Evolutionary conservation across 2,888 invertebrate species (phyloP).

Genomic region (Tipula lateralis): DNA sequence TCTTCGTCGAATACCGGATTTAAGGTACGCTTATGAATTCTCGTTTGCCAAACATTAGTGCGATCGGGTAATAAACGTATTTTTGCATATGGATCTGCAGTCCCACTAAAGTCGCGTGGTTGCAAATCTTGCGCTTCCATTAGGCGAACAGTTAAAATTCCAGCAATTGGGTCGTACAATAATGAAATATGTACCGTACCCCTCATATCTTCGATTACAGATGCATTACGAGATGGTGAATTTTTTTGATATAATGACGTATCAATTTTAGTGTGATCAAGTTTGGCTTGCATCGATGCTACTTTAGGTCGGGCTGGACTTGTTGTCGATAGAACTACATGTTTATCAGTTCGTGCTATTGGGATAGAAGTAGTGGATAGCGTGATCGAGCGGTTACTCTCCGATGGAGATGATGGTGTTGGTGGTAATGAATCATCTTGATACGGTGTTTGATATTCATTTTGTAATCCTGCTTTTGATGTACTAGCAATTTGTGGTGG

Average conservation of each 20-base stretch:
- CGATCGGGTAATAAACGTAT: slow-evolving; percentile 58
- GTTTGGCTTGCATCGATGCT: slow-evolving; percentile 59
- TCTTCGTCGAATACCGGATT: slow-evolving; percentile 66
- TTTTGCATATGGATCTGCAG: slow-evolving; percentile 63
- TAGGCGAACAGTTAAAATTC: slow-evolving; percentile 59
- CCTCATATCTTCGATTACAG: slow-evolving; percentile 50
- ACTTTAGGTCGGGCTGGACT: slow-evolving; percentile 51
- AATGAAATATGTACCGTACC: slow-evolving; percentile 61
- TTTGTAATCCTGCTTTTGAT: not conserved
- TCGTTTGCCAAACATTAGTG: slow-evolving; percentile 59
- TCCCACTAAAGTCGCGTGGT: slow-evolving; percentile 56
- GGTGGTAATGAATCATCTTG: slow-evolving; percentile 49
- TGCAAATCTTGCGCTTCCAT: slow-evolving; percentile 59
- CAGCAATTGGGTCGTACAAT: slow-evolving; percentile 58
- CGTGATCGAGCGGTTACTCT: slow-evolving; percentile 48
- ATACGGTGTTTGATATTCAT: not conserved
- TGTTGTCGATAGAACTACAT: slow-evolving; percentile 53
- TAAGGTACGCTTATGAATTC: slow-evolving; percentile 59
- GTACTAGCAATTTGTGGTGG: slow-evolving; percentile 39
- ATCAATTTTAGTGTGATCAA: slow-evolving; percentile 61
- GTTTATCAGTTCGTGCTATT: slow-evolving; percentile 53
- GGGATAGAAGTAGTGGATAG: slow-evolving; percentile 47
- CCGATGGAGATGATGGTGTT: slow-evolving; percentile 50
- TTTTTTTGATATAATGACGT: slow-evolving; percentile 54
- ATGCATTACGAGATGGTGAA: slow-evolving; percentile 40